Conservation (phyloP, 2,888 invertebrate genomes). For the Onchidella celtica region DNA sequence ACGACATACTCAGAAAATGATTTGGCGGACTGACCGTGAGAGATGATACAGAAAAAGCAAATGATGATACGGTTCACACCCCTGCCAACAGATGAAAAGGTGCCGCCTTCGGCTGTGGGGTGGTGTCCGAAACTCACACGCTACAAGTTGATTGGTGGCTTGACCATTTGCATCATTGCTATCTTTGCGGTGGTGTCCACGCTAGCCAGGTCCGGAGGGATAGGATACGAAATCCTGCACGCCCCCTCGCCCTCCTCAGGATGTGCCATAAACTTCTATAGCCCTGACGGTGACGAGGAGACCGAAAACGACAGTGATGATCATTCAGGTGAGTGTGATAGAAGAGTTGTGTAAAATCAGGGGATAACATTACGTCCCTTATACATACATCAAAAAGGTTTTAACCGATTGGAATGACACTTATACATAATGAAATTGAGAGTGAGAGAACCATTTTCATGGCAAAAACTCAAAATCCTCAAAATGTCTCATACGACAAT, state of each 20-base stretch:
- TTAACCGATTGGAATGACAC: too few species aligned
- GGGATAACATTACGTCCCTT: background rate
- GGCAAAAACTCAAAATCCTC: too few species aligned
- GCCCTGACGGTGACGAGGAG: background rate
- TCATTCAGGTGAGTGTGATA: too few species aligned
- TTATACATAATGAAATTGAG: too few species aligned
- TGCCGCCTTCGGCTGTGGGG: background rate
- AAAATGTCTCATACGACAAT: too few species aligned
- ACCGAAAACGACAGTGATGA: background rate
- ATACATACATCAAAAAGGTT: too few species aligned
- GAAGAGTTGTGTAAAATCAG: too few species aligned
- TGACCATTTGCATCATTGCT: background rate
- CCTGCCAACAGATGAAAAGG: background rate
- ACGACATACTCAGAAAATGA: too few species aligned
- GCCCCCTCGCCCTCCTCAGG: background rate
- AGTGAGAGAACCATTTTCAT: too few species aligned
- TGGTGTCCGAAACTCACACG: constrained; percentile 44
- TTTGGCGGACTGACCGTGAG: background rate
- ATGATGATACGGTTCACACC: background rate
- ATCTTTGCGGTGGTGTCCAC: background rate
- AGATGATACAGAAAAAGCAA: background rate
- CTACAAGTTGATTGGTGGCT: constrained; percentile 3
- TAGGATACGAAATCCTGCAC: background rate
- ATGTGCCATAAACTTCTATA: background rate
- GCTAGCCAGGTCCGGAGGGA: background rate